Conservation (phyloP, 23 tunicate genomes). For the Halocynthia aurantium region DNA sequence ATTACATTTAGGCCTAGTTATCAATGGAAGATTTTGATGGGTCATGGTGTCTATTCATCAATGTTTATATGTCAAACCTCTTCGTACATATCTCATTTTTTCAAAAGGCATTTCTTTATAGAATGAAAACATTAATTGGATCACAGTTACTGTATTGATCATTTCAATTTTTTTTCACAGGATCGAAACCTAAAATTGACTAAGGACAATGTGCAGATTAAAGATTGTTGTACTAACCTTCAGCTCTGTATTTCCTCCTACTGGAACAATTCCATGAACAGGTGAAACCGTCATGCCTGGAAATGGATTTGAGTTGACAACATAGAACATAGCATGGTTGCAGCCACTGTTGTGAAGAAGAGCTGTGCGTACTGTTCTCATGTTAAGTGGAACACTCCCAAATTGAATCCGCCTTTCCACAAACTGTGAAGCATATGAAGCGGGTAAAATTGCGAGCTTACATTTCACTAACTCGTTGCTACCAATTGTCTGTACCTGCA, state of each 20-base stretch:
- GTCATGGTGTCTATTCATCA: no score
- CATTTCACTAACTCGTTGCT: not conserved
- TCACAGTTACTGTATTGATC: no score
- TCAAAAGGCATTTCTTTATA: no score
- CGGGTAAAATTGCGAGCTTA: not conserved
- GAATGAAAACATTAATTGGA: not conserved
- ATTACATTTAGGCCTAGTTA: no score
- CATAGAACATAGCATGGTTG: conserved; percentile 90
- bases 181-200: not conserved
- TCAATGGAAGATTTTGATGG: no score
- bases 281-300: conserved; percentile 91
- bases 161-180: conserved; percentile 6
- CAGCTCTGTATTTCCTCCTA: conserved; percentile 86
- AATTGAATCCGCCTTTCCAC: conserved; percentile 64
- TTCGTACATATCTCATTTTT: no score
- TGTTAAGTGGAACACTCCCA: conserved; percentile 81
- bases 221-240: conserved; percentile 31
- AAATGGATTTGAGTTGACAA: conserved; percentile 83
- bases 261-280: conserved; percentile 85
- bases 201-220: not conserved
- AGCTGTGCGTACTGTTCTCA: conserved; percentile 70
- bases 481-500: conserved; percentile 32
- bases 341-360: conserved; percentile 59
- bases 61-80: no score
- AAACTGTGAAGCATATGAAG: conserved; percentile 30